Evolutionary conservation across 2,888 invertebrate genomes (phyloP).

Genomic region (Congeria kusceri): DNA sequence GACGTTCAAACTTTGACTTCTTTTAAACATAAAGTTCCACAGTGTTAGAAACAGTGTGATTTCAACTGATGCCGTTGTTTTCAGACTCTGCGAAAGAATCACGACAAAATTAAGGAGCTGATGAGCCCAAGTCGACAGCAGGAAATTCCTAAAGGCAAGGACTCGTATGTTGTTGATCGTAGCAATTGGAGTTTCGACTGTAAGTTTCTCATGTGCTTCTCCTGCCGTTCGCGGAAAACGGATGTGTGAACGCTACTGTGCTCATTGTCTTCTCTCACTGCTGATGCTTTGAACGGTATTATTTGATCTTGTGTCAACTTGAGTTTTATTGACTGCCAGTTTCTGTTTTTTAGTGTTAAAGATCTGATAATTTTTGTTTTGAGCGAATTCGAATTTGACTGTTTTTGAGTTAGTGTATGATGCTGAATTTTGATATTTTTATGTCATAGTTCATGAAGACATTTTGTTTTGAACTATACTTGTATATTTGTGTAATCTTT

Average conservation of each 20-base stretch:
- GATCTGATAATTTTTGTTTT: not conserved
- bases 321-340: not conserved
- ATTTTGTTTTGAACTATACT: not conserved
- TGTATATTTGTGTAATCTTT: not conserved
- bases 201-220: conserved; percentile 85
- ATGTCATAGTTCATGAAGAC: too few species aligned
- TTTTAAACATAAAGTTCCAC: too few species aligned
- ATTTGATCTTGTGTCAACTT: not conserved
- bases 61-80: conserved; percentile 59
- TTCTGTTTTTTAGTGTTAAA: not conserved
- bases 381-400: too few species aligned
- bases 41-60: too few species aligned
- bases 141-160: conserved; percentile 87
- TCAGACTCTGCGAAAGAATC: conserved; percentile 85
- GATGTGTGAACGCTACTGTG: conserved; percentile 61
- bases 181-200: conserved; percentile 88
- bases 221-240: conserved; percentile 72
- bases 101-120: conserved; percentile 78
- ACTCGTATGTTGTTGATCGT: conserved; percentile 86
- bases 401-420: too few species aligned
- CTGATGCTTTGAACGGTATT: not conserved
- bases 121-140: conserved; percentile 84
- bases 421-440: too few species aligned
- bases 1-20: too few species aligned
- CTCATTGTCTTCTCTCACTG: conserved; percentile 1